Conservation (phyloP, 2,888 invertebrate species). For the Diplazon laetatorius region DNA sequence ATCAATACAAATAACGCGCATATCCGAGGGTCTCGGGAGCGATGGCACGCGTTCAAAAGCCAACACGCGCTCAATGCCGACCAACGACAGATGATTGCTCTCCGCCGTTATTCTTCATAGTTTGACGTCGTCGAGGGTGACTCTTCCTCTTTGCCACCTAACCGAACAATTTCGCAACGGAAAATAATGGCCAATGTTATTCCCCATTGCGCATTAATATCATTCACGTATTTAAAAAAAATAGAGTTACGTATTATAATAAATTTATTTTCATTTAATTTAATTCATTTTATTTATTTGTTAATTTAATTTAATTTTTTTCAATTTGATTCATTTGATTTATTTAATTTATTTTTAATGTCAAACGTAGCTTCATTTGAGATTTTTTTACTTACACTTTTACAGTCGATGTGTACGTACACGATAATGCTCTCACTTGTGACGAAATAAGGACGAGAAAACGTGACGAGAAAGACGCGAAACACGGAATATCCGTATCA, state of each 20-base stretch:
- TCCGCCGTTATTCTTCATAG: slow-evolving; percentile 58
- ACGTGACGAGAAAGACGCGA: not conserved
- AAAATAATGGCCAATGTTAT: not conserved
- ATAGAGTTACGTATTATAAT: too few species aligned
- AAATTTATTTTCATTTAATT: too few species aligned
- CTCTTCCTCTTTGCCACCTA: not conserved
- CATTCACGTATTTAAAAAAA: too few species aligned
- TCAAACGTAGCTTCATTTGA: too few species aligned
- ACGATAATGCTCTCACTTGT: too few species aligned
- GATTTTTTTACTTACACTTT: too few species aligned
- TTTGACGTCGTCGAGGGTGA: slow-evolving; percentile 22
- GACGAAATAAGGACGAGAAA: not conserved
- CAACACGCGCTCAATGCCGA: slow-evolving; percentile 18
- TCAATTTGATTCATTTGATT: too few species aligned
- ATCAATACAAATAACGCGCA: slow-evolving; percentile 32
- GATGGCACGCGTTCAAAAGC: slow-evolving; percentile 45
- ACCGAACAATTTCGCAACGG: slow-evolving; percentile 7
- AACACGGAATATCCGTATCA: not conserved
- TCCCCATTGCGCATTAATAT: too few species aligned
- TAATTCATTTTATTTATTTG: too few species aligned
- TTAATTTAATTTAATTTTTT: too few species aligned
- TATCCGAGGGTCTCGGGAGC: slow-evolving; percentile 28
- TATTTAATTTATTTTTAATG: too few species aligned
- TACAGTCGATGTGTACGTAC: too few species aligned
- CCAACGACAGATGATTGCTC: slow-evolving; percentile 47